Evolutionary conservation across 2,797 vertebrate species (phyloP).

Genomic region (Poecilia picta): DNA sequence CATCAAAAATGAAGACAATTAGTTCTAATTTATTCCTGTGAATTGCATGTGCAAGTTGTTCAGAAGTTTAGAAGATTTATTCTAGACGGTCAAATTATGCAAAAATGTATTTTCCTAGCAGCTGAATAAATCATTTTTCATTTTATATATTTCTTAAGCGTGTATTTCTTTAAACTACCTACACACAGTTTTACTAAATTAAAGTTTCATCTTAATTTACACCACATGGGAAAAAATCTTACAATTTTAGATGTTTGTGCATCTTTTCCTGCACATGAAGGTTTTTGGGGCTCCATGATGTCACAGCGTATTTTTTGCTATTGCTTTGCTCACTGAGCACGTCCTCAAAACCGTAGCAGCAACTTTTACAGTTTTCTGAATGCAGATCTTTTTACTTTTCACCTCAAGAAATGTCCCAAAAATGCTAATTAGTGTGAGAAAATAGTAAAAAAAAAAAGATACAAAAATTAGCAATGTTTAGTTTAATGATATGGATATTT

Average conservation of each 20-base stretch:
- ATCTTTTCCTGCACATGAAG: not conserved
- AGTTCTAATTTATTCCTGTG: constrained; percentile 5
- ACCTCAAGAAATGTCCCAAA: not conserved
- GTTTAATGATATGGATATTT: not conserved
- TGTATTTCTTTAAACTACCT: not conserved
- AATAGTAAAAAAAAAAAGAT: not conserved
- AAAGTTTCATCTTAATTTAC: not conserved
- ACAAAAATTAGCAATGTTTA: not conserved
- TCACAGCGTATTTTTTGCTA: not conserved
- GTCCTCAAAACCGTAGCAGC: not conserved
- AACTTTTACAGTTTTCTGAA: not conserved
- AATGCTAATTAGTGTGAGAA: not conserved
- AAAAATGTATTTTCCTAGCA: not conserved
- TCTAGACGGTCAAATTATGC: not conserved
- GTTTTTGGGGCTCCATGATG: not conserved
- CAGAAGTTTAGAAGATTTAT: not conserved
- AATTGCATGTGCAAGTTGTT: not conserved
- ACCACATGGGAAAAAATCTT: not conserved
- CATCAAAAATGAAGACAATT: constrained; percentile 7
- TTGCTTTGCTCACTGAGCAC: not conserved
- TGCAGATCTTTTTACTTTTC: not conserved
- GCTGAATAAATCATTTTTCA: not conserved
- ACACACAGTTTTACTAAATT: not conserved
- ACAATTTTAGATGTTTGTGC: not conserved
- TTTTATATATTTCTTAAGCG: not conserved